Evolutionary conservation across 1,140 invertebrate species (phyloP).

Genomic region (Schmidtea mediterranea): DNA sequence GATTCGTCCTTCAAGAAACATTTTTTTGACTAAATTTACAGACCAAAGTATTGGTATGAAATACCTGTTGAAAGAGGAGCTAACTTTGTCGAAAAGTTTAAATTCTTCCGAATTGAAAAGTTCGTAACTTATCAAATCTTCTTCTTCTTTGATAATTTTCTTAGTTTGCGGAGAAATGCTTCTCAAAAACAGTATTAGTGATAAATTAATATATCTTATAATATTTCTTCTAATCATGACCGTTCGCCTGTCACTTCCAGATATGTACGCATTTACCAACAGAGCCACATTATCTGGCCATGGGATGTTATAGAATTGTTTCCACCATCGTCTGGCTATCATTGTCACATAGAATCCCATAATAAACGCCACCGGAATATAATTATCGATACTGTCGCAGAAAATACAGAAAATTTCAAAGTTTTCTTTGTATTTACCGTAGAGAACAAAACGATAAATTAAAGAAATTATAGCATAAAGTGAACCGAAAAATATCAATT

Average conservation of each 20-base stretch:
- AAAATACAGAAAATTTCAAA: conserved; percentile 13
- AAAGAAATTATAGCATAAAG: conserved; percentile 11
- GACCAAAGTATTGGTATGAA: not conserved
- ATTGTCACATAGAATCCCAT: conserved; percentile 15
- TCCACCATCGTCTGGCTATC: conserved; percentile 5
- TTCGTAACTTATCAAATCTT: conserved; percentile 61
- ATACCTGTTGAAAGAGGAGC: not conserved
- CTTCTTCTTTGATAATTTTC: conserved; percentile 53
- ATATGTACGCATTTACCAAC: conserved; percentile 3
- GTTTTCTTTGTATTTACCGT: conserved; percentile 5
- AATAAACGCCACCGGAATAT: conserved; percentile 16
- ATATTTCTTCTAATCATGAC: not conserved
- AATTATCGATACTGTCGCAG: conserved; percentile 11
- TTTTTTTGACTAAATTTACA: not conserved
- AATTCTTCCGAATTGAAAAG: conserved; percentile 33
- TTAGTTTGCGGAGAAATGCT: not conserved
- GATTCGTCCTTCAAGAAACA: not conserved
- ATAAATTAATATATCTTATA: not conserved
- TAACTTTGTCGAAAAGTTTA: not conserved
- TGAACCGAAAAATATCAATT: conserved; percentile 12
- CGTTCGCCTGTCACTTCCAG: not conserved
- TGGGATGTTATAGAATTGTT: conserved; percentile 5
- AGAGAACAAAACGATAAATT: conserved; percentile 11
- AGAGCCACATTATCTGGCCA: conserved; percentile 7
- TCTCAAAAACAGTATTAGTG: not conserved